Evolutionary conservation across 2,888 invertebrate species (phyloP).

Genomic region (Pachliopta kotzebuea): DNA sequence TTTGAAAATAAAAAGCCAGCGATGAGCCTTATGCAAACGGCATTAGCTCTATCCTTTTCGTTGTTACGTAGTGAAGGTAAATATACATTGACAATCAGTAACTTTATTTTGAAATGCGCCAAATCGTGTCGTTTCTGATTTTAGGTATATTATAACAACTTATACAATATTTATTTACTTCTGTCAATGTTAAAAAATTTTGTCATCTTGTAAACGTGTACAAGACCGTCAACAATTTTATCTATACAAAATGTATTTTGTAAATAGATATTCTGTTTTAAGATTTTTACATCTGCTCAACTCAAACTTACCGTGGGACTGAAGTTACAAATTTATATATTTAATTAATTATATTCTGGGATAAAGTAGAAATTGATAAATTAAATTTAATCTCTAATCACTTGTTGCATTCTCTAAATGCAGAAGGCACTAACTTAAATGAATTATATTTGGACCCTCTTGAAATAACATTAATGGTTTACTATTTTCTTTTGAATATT

Average conservation of each 20-base stretch:
- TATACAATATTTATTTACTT: constrained; percentile 37
- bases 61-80: constrained; percentile 60
- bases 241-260: constrained; percentile 67
- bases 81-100: constrained; percentile 43
- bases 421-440: constrained; percentile 35
- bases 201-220: constrained; percentile 70
- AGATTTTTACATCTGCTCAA: constrained; percentile 77
- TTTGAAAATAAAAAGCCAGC: constrained; percentile 37
- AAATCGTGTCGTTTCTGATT: constrained; percentile 53
- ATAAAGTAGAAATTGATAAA: constrained; percentile 37
- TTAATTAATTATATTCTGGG: constrained; percentile 41
- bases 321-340: constrained; percentile 44
- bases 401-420: constrained; percentile 43
- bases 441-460: constrained; percentile 35
- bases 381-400: constrained; percentile 49
- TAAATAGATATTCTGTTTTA: constrained; percentile 75
- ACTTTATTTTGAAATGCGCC: constrained; percentile 44
- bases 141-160: constrained; percentile 41
- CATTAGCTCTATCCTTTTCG: constrained; percentile 65
- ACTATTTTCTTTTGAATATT: constrained; percentile 35
- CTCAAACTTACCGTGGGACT: constrained; percentile 71
- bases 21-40: constrained; percentile 65
- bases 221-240: constrained; percentile 60
- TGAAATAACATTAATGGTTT: constrained; percentile 8
- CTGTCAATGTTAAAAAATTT: constrained; percentile 45